phyloP scores from a whole-genome alignment of 2,888 invertebrate species.

The Pammene aurita region DNA sequence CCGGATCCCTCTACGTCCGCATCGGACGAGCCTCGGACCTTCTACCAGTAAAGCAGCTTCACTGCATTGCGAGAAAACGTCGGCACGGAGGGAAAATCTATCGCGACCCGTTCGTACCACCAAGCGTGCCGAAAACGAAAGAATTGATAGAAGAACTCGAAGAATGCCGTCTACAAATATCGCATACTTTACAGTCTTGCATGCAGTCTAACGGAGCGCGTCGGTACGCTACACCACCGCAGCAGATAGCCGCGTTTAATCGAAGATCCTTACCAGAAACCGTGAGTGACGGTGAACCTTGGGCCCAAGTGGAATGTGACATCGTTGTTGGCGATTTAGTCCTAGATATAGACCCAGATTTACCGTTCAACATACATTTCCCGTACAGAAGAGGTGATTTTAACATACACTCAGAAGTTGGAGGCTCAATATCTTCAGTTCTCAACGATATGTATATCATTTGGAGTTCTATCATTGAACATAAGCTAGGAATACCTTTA shows the following conservation, averaged over 20 bases:
- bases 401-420: slow-evolving; percentile 91
- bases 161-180: slow-evolving; percentile 91
- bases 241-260: slow-evolving; percentile 95
- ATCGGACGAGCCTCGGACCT: slow-evolving; percentile 96
- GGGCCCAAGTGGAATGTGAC: slow-evolving; percentile 86
- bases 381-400: slow-evolving; percentile 94
- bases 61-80: slow-evolving; percentile 91
- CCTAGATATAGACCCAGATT: slow-evolving; percentile 85
- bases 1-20: slow-evolving; percentile 94
- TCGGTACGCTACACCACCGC: slow-evolving; percentile 93
- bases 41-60: slow-evolving; percentile 92
- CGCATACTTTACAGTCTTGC: slow-evolving; percentile 93
- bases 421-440: slow-evolving; percentile 93
- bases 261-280: slow-evolving; percentile 89
- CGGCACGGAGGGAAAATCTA: slow-evolving; percentile 81
- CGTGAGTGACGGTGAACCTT: slow-evolving; percentile 82
- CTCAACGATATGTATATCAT: slow-evolving; percentile 93
- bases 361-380: slow-evolving; percentile 94
- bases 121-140: slow-evolving; percentile 85
- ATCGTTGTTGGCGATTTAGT: slow-evolving; percentile 91
- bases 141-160: slow-evolving; percentile 90
- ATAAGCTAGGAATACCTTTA: slow-evolving; percentile 88
- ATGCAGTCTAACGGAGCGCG: slow-evolving; percentile 92
- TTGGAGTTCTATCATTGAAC: slow-evolving; percentile 92
- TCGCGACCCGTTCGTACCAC: slow-evolving; percentile 86